A percentile compares a stretch with the other conserved stretches of the same genome.
Conservation (phyloP, 2,888 invertebrate genomes). For the Ochropleura plecta region DNA sequence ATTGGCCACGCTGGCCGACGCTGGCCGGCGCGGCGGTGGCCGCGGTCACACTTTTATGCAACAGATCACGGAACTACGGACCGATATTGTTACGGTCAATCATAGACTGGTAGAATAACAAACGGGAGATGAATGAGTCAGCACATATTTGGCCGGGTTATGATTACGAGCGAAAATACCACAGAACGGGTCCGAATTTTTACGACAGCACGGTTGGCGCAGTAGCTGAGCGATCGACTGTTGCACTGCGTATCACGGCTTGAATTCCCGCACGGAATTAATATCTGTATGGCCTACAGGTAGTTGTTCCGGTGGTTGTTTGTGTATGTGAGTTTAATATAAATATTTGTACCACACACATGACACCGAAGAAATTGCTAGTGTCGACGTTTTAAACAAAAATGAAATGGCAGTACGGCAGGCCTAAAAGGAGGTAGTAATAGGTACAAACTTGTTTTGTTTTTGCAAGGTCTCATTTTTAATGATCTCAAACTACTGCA, state of each 20-base stretch:
- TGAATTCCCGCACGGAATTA: no score
- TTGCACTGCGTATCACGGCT: no score
- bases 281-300: no score
- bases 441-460: neutral
- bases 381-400: no score
- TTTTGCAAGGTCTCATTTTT: neutral
- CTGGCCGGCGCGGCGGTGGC: slow-evolving; percentile 53
- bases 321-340: no score
- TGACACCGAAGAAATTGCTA: no score
- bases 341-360: no score
- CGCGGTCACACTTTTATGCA: slow-evolving; percentile 70
- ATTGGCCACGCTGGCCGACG: slow-evolving; percentile 59
- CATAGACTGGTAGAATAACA: neutral
- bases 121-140: slow-evolving; percentile 25
- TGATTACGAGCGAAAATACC: neutral
- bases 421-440: no score
- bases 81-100: slow-evolving; percentile 44
- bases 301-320: no score
- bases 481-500: neutral
- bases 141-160: neutral
- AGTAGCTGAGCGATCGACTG: no score
- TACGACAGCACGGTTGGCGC: no score
- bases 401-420: neutral
- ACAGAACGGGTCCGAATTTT: neutral
- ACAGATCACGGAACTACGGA: slow-evolving; percentile 68